Evolutionary conservation across 2,888 invertebrate genomes (phyloP).

Genomic region (Campoplex nolae): DNA sequence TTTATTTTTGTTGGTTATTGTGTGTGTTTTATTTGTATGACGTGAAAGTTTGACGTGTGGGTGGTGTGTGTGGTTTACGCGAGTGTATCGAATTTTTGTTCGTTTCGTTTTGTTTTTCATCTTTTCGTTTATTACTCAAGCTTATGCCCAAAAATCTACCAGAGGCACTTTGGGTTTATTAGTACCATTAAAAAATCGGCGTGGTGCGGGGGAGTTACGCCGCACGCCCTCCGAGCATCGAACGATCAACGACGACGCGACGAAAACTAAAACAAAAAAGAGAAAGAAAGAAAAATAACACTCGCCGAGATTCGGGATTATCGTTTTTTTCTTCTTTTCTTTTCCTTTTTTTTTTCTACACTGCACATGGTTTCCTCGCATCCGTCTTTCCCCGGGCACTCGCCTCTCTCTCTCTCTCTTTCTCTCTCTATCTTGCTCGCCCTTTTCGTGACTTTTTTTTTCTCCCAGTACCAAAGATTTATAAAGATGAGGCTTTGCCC

Average conservation of each 20-base stretch:
- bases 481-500: neutral
- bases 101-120: constrained; percentile 71
- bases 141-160: constrained; percentile 85
- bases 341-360: constrained; percentile 46
- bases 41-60: constrained; percentile 1
- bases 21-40: neutral
- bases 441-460: constrained; percentile 27
- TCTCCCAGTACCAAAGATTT: neutral
- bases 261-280: constrained; percentile 33
- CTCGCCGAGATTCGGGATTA: constrained; percentile 58
- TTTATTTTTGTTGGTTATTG: constrained; percentile 16
- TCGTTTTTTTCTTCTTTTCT: constrained; percentile 46
- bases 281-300: constrained; percentile 49
- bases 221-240: constrained; percentile 68
- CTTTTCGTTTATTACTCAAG: constrained; percentile 82
- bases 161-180: constrained; percentile 85
- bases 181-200: constrained; percentile 83
- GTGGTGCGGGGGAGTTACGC: constrained; percentile 80
- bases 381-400: constrained; percentile 66
- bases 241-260: constrained; percentile 65
- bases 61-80: constrained; percentile 14
- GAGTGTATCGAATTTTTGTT: constrained; percentile 53
- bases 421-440: constrained; percentile 50
- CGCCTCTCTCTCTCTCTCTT: constrained; percentile 52
- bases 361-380: constrained; percentile 67